Evolutionary conservation across 92 coral and sea anemone genomes (phyloP).

Genomic region (Porites evermanni): DNA sequence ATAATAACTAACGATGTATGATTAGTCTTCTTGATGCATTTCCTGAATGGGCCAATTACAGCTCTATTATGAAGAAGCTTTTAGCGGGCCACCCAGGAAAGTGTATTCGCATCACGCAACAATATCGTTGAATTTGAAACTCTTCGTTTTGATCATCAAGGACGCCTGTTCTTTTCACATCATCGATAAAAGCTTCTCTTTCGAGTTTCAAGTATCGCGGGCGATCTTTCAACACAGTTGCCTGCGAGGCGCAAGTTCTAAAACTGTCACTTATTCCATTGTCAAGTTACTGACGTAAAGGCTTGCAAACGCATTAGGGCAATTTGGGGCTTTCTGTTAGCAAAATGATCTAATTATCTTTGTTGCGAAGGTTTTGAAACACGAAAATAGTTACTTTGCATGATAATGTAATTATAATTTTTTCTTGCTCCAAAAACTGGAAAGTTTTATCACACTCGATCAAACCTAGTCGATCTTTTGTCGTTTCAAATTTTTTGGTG

Average conservation of each 20-base stretch:
- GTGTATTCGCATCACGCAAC: constrained; percentile 42
- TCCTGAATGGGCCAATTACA: constrained; percentile 56
- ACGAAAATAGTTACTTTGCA: constrained; percentile 53
- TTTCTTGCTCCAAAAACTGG: not conserved
- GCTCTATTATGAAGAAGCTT: constrained; percentile 42
- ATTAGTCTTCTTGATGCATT: constrained; percentile 47
- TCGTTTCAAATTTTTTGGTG: not conserved
- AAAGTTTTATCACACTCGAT: not conserved
- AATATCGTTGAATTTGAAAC: not conserved
- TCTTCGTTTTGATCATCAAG: not conserved
- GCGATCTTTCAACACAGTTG: not conserved
- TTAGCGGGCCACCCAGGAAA: constrained; percentile 23
- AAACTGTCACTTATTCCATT: constrained; percentile 2
- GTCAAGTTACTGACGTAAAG: constrained; percentile 43
- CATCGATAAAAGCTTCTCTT: not conserved
- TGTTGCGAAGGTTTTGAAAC: constrained; percentile 34
- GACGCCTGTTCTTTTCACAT: not conserved
- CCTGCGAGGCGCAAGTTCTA: constrained; percentile 1
- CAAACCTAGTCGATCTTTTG: not conserved
- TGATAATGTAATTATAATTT: constrained; percentile 31
- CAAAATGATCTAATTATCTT: constrained; percentile 50
- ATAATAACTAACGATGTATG: constrained; percentile 30
- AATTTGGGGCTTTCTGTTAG: constrained; percentile 41
- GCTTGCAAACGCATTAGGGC: constrained; percentile 46
- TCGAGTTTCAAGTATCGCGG: not conserved